Base-by-base conservation (phyloP, 2,797 vertebrate genomes). In the Neosilurus mollespiculum region DNA sequence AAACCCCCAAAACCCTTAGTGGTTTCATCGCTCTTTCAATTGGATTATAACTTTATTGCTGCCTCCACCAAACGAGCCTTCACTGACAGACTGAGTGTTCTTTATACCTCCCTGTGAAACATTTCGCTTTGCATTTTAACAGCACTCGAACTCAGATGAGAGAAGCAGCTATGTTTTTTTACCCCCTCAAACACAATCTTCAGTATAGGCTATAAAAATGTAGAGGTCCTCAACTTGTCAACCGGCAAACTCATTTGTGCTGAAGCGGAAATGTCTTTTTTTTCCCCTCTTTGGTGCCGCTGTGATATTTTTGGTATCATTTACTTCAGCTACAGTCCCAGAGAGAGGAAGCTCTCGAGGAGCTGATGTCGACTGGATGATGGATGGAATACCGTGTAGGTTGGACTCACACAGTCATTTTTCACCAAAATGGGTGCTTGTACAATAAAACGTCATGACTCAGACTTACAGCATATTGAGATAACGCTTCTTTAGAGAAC, bases 221-320 rank as follows among this genome's bases (percentile, higher is more conserved):
- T 83, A 66, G 73, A 83, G 86, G 77, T 83, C 85, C 62, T 53
- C 80, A 70, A 85, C 84, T 80, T 88, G 86, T 88, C 87, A 88
- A 84, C 86, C 81, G 77, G 73, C 67, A 88, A 84, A 87, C 86
- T 85, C 85, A 87, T 89, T 87, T 85, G 76, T 75, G 86, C 80
- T 84, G 78, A 51, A 84, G 81, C 81, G 76, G 83, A 87, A 87
- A 86, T 83, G 72, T 84, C 62, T 88, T 83, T 81, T 86, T 82
- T 22, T 81, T 64, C 81, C 26, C 76, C 76, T 73, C 71, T 85
- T 83, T 78, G 58, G 84, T 76, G 64, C 67, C n/a, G 58, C 79
- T 24, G 82, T 34, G 61, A 79, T 87, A 88, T 88, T 88, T 87
- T 86, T 86, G 83, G 88, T 86, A 83, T 87, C 83, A 84, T 86